phyloP scores from a whole-genome alignment of 2,888 invertebrate species.

The Melanophora roralis region DNA sequence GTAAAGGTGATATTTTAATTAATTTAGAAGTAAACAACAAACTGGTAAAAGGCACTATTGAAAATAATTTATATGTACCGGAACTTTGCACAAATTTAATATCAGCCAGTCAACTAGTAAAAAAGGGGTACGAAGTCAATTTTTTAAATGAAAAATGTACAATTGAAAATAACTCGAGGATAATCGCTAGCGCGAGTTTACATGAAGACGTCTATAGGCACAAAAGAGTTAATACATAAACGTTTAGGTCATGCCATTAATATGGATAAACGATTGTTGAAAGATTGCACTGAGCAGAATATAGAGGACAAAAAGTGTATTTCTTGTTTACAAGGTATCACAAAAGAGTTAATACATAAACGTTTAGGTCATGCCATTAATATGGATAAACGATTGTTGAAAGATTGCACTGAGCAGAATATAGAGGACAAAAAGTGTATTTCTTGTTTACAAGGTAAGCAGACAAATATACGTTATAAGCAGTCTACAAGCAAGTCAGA shows the following conservation, averaged over 20 bases:
- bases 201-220: not conserved
- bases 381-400: not conserved
- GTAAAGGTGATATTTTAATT: constrained; percentile 7
- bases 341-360: no score
- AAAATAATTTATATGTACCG: constrained; percentile 25
- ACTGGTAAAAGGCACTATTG: not conserved
- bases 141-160: constrained; percentile 18
- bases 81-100: constrained; percentile 32
- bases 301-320: not conserved
- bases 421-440: not conserved
- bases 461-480: constrained; percentile 10
- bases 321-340: constrained; percentile 18
- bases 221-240: constrained; percentile 5
- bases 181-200: not conserved
- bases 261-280: not conserved
- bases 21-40: not conserved
- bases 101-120: constrained; percentile 27
- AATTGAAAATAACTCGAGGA: not conserved
- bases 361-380: not conserved
- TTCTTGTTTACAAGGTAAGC: constrained; percentile 22
- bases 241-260: not conserved
- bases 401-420: not conserved
- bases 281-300: not conserved
- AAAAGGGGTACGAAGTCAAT: constrained; percentile 8
- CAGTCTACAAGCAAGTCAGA: not conserved